Conservation (phyloP, 2,113 vertebrate genomes). For the Nerophis lumbriciformis region DNA sequence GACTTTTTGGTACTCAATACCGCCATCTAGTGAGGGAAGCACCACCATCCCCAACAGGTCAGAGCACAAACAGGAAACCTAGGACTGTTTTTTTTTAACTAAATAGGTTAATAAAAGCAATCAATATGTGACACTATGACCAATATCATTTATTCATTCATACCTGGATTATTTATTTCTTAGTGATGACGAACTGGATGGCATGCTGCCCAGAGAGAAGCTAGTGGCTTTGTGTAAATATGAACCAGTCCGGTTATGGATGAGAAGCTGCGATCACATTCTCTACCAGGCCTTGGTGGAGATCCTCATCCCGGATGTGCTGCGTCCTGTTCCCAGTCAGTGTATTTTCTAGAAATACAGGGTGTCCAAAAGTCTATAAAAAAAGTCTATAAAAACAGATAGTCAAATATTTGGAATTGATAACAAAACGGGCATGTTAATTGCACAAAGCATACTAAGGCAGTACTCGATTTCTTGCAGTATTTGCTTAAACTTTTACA, state of each 20-base stretch:
- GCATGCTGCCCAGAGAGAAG: constrained; percentile 81
- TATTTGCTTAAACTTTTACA: too few species aligned
- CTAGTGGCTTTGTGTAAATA: constrained; percentile 87
- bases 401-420: neutral
- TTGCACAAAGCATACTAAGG: too few species aligned
- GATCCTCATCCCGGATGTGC: constrained; percentile 93
- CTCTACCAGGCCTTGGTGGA: constrained; percentile 96
- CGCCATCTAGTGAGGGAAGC: constrained; percentile 75
- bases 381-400: too few species aligned
- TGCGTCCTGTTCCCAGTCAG: constrained; percentile 94
- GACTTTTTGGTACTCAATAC: constrained; percentile 92
- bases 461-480: too few species aligned
- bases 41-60: constrained; percentile 73
- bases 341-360: constrained; percentile 9
- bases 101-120: too few species aligned
- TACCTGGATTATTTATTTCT: neutral
- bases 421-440: too few species aligned
- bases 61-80: constrained; percentile 3
- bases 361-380: too few species aligned
- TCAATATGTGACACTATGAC: neutral
- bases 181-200: constrained; percentile 82
- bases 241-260: constrained; percentile 87
- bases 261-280: constrained; percentile 95
- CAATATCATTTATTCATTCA: neutral
- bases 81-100: neutral